Base-by-base conservation (phyloP, 2,113 vertebrate species). In the Halcyon senegalensis region DNA sequence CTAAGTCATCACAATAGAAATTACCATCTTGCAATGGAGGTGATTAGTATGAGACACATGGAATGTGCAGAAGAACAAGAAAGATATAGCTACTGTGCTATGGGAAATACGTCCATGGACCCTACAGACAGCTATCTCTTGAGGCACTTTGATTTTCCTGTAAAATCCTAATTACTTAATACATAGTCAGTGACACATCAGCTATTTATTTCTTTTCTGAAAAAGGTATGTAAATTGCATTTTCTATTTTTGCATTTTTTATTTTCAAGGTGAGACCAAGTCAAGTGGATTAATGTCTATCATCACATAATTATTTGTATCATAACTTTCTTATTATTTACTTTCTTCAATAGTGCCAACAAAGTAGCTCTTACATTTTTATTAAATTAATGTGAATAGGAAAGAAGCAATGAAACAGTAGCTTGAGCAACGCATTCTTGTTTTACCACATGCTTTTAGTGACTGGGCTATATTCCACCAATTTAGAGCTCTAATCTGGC, bases 401-500 rank as follows among this genome's bases (percentile, higher is more conserved):
- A 94, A 13, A 94, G 81, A 89, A 97, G 75, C 23, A 94, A 95
- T 44, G 91, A 95, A 97, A 96, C 67, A 97, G 67, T 64, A 97
- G 67, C 67, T 91, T 86, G 83, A 80, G 62, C 24, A 97, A 76
- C 69, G 81, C 66, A 66, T 81, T 89, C 90, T 86, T 64, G 74
- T 69, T 96, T 95, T 62, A 97, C 64, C 76, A 94, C 43, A 79
- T 94, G 41, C 58, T 92, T 93, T 95, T 93, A 94, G 62, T 94
- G 95, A 91, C 87, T 92, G 93, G 89, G 84, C 87, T 94, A 63
- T 67, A 92, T 86, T 87, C 90, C 90, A 97, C 82, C 79, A 96
- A 93, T 96, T 97, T 93, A 94, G 93, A 96, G 56, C 44, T 97
- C 88, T 96, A 94, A 95, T 97, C 68, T 67, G 86, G 53, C 63